A percentile compares a stretch with the other conserved stretches of the same genome.
These are phyloP conservation scores for Acrossocheilus wenchowensis DNA, from an alignment of 2,797 vertebrate species.

Conservation along the genomic window DNA sequence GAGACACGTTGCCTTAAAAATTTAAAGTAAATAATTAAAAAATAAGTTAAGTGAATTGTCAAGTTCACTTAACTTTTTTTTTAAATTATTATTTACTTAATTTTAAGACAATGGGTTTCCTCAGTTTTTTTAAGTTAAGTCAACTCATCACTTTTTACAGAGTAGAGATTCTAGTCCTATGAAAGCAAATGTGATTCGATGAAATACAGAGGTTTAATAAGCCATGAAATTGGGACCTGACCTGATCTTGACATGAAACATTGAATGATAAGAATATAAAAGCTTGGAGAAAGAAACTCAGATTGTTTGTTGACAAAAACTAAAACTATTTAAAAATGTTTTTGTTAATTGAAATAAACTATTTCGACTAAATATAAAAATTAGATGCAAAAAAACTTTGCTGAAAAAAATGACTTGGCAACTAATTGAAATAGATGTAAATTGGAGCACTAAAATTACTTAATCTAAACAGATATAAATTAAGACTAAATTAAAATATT, in stretches of 20 bases:
- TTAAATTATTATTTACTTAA: too few species aligned
- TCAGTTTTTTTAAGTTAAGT: too few species aligned
- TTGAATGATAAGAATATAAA: conserved; percentile 6
- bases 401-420: too few species aligned
- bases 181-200: background rate
- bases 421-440: too few species aligned
- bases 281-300: background rate
- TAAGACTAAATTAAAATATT: too few species aligned
- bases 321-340: background rate
- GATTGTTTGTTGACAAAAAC: background rate
- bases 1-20: too few species aligned
- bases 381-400: background rate
- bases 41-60: too few species aligned
- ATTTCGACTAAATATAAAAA: background rate
- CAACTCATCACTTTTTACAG: too few species aligned
- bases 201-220: conserved; percentile 11
- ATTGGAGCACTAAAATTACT: background rate
- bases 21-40: too few species aligned
- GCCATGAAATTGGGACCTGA: background rate
- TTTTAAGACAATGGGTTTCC: too few species aligned
- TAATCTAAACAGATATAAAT: too few species aligned
- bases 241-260: conserved; percentile 1
- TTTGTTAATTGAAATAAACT: background rate
- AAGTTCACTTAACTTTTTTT: too few species aligned
- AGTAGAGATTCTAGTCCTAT: background rate